Conservation (phyloP, 2,888 invertebrate genomes). For the Oasisia sp. region DNA sequence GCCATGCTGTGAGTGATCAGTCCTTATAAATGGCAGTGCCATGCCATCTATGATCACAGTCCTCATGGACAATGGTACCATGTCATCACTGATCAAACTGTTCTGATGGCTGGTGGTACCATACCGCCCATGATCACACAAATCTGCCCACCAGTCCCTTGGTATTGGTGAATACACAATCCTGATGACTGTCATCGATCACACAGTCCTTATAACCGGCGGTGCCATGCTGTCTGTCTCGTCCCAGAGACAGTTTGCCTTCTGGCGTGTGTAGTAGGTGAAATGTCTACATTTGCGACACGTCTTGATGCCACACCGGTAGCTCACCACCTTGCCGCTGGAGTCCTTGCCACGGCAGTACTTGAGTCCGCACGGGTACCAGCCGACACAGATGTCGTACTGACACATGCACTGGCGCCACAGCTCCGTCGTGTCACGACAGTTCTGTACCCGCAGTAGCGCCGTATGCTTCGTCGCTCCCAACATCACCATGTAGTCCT, state of each 20-base stretch:
- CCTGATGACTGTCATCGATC: too few relatives aligned
- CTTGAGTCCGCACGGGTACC: conserved; percentile 95
- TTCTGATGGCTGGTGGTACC: too few relatives aligned
- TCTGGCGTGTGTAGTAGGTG: conserved; percentile 84
- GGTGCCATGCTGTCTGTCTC: conserved; percentile 36
- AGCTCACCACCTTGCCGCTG: conserved; percentile 74
- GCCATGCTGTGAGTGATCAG: too few relatives aligned
- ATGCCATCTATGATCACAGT: too few relatives aligned
- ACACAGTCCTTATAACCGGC: neutral
- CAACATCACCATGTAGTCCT: conserved; percentile 65
- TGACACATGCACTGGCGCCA: conserved; percentile 39
- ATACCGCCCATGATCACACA: too few relatives aligned
- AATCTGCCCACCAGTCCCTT: too few relatives aligned
- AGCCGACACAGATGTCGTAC: conserved; percentile 88
- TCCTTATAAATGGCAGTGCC: too few relatives aligned
- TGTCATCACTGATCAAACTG: too few relatives aligned
- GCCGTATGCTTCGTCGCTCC: conserved; percentile 74
- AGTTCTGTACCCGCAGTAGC: conserved; percentile 68
- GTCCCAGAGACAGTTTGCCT: conserved; percentile 79
- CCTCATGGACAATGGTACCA: too few relatives aligned
- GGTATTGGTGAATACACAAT: too few relatives aligned
- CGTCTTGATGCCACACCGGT: conserved; percentile 95
- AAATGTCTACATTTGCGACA: conserved; percentile 90
- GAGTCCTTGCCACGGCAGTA: conserved; percentile 87
- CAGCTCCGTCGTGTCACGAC: conserved; percentile 25